Percentiles rank a stretch among this genome's conserved stretches.
Conservation (phyloP, 2,888 invertebrate genomes). For the Cephus pygmeus region DNA sequence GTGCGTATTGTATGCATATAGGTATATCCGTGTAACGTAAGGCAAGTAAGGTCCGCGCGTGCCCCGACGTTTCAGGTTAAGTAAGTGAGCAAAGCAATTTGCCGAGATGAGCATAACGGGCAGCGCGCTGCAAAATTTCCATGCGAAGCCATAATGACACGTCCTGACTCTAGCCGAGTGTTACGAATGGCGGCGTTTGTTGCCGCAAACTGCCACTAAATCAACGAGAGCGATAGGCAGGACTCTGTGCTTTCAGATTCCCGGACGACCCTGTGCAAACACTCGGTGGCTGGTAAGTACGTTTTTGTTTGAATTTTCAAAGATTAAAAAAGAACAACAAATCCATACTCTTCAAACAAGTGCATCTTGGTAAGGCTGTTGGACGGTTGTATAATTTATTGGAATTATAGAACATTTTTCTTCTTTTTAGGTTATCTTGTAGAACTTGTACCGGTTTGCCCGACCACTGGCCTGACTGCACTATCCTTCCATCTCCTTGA, state of each 20-base stretch:
- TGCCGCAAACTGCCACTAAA: conserved; percentile 56
- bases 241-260: background rate
- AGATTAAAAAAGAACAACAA: background rate
- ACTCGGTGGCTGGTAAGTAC: background rate
- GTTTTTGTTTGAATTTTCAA: background rate
- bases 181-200: conserved; percentile 41
- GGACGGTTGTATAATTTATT: background rate
- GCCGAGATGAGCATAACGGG: conserved; percentile 23
- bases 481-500: background rate
- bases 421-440: background rate
- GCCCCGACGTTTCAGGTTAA: conserved; percentile 19
- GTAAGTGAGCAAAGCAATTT: conserved; percentile 27
- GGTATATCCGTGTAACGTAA: background rate
- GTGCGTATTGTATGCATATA: background rate
- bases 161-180: conserved; percentile 33
- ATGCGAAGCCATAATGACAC: conserved; percentile 35
- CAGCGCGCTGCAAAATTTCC: conserved; percentile 27
- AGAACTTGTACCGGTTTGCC: background rate
- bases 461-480: background rate
- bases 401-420: background rate
- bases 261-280: background rate
- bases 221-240: conserved; percentile 51
- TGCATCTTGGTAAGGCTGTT: background rate
- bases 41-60: background rate
- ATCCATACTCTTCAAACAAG: background rate